Percentiles rank a stretch among this genome's conserved stretches.
Conservation (phyloP, 2,113 vertebrate species). For the Maccullochella peelii region DNA sequence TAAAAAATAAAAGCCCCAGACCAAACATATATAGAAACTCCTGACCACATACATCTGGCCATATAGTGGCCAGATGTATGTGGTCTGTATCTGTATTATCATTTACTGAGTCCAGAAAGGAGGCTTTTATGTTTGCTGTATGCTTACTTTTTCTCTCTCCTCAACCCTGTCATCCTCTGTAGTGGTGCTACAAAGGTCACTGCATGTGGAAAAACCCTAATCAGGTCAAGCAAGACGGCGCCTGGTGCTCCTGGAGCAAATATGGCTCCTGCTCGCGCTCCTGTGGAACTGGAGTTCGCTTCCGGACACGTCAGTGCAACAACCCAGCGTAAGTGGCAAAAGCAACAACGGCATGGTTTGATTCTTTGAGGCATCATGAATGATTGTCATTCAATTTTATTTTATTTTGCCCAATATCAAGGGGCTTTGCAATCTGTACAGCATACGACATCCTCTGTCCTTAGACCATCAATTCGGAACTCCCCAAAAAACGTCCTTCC, state of each 20-base stretch:
- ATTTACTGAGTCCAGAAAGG: neutral
- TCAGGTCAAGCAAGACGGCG: constrained; percentile 93
- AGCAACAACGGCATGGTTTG: neutral
- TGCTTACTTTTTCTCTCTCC: neutral
- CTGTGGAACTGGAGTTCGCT: constrained; percentile 94
- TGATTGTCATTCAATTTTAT: too few species aligned
- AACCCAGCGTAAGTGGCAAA: constrained; percentile 88
- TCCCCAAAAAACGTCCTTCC: too few species aligned
- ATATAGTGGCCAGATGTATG: too few species aligned
- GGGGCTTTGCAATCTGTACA: too few species aligned
- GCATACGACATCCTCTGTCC: too few species aligned
- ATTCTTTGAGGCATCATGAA: neutral
- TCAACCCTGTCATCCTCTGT: neutral
- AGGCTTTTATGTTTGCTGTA: neutral
- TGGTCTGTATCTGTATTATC: too few species aligned
- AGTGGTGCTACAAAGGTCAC: constrained; percentile 99
- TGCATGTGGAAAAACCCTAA: constrained; percentile 98
- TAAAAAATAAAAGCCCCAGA: neutral
- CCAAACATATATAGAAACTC: neutral
- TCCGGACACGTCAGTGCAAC: constrained; percentile 95
- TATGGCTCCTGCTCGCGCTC: constrained; percentile 94
- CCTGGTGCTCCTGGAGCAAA: constrained; percentile 94
- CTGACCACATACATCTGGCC: neutral
- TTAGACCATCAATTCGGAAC: too few species aligned
- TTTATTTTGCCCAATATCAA: too few species aligned